Evolutionary conservation across 2,797 vertebrate genomes (phyloP), one percentile per base, ranked within the genome.

Genomic region (Dipus sagitta): DNA sequence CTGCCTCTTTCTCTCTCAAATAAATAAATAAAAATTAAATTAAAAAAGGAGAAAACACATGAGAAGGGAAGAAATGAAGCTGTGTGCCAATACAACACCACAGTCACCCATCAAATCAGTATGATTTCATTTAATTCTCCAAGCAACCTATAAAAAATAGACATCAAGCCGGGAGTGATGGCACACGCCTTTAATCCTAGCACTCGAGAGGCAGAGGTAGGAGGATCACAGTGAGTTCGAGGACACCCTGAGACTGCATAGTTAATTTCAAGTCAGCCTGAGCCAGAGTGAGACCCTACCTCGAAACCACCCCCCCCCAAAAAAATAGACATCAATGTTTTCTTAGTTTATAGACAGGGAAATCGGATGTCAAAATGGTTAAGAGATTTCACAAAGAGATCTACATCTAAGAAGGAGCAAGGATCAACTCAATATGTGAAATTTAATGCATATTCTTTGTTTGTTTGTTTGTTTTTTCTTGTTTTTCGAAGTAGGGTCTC

Each of bases 281-380:
- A 3, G 38, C 38, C 38, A 38, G 38, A 38, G 38, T 38, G 38
- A 38, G 38, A 38, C 38, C 38, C 38, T 38, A 38, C 38, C 38
- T 38, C 6, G 38, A 38, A 38, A 38, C 3, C n/a, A n/a, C n/a
- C n/a, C n/a, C n/a, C n/a, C 3, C 38, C 38, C 38, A 38, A 38
- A 38, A 38, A 38, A 38, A 38, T 3, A 38, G 17, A 84, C 2
- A 64, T 38, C 34, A 93, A 21, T 70, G 28, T 82, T 79, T 75
- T 80, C 30, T 34, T 38, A 62, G 11, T 74, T 93, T 75, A 78
- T 23, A 95, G 64, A 72, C 26, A 65, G 91, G 90, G 32, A 93
- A 89, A 88, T 14, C 32, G 70, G 88, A 78, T 28, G 34, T 87
- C 28, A 21, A 18, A 86, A 47, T 62, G 4, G 15, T 90, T 68